Conservation (phyloP, 2,797 vertebrate genomes). For the Cuniculus paca region DNA sequence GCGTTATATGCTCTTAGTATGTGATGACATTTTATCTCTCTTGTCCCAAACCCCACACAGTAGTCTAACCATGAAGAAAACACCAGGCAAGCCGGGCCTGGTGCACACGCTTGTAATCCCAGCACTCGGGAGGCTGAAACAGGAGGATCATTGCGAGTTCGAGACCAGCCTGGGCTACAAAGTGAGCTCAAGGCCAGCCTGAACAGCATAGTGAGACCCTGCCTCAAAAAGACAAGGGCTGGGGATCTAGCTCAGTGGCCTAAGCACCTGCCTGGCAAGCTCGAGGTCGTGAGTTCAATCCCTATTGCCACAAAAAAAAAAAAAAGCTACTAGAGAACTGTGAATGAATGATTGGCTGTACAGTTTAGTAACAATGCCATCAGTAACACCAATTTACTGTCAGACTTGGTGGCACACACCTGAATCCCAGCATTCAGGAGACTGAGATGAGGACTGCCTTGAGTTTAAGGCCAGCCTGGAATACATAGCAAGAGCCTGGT, state of each 20-base stretch:
- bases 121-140: too few species aligned
- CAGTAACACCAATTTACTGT: background rate
- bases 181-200: too few species aligned
- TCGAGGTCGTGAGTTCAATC: too few species aligned
- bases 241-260: too few species aligned
- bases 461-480: background rate
- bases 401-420: background rate
- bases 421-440: background rate
- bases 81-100: too few species aligned
- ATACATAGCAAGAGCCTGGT: background rate
- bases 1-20: background rate
- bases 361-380: background rate
- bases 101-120: too few species aligned
- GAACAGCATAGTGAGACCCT: too few species aligned
- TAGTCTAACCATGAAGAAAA: background rate
- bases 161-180: too few species aligned
- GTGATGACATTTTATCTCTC: background rate
- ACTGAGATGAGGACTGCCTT: background rate
- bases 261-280: too few species aligned
- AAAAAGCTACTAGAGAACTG: background rate
- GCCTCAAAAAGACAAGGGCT: background rate
- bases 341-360: slow-evolving; percentile 27
- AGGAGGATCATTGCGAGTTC: too few species aligned
- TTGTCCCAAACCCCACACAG: background rate
- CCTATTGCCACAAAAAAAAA: too few species aligned